A percentile compares a stretch with the other conserved stretches of the same genome.
Evolutionary conservation across 2,797 vertebrate genomes (phyloP).

Genomic region (Thaleichthys pacificus): DNA sequence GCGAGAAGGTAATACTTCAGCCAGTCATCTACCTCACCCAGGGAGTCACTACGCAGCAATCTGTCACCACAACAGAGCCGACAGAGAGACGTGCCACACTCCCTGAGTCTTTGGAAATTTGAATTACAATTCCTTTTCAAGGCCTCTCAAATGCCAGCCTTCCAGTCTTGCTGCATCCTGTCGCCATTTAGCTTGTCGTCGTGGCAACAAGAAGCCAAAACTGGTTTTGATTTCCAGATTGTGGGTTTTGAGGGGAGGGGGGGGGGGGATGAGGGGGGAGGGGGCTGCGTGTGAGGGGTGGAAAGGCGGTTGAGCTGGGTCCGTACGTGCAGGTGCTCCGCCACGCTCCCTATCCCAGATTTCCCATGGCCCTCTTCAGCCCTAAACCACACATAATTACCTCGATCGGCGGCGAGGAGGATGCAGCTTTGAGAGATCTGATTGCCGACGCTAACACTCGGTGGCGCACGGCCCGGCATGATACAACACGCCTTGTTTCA

Average conservation of each 20-base stretch:
- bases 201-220: neutral
- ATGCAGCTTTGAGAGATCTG: conserved; percentile 67
- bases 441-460: conserved; percentile 75
- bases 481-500: conserved; percentile 76
- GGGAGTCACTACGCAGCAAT: no score
- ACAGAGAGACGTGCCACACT: no score
- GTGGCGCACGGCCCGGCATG: conserved; percentile 65
- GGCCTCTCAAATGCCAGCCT: no score
- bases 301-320: conserved; percentile 13
- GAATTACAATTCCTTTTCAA: no score
- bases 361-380: conserved; percentile 69
- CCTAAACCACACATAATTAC: conserved; percentile 76
- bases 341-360: conserved; percentile 58
- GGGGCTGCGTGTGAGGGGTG: conserved; percentile 15
- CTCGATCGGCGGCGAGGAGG: conserved; percentile 71
- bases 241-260: neutral
- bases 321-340: conserved; percentile 62
- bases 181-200: neutral
- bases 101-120: no score
- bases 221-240: neutral
- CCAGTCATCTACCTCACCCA: no score
- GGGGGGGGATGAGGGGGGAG: no score
- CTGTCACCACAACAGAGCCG: no score
- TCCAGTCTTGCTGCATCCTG: no score
- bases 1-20: no score